A percentile compares a stretch with the other conserved stretches of the same genome.
Conservation (phyloP, 2,888 invertebrate genomes). For the Palloptera scutellata region DNA sequence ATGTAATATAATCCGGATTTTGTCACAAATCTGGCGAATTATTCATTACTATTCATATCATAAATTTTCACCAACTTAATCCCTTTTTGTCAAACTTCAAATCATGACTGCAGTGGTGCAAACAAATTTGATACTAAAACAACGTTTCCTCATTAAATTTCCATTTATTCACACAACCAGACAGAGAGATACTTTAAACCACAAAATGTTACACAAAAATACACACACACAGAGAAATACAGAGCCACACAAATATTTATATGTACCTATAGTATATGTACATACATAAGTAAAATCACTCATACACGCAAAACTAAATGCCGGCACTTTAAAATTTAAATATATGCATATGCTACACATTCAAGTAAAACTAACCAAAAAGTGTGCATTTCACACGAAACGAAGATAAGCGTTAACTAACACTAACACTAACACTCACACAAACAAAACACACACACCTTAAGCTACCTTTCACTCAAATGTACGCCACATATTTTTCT, state of each 20-base stretch:
- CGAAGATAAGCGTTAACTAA: background rate
- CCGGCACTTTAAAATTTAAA: constrained; percentile 11
- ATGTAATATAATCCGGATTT: too few species aligned
- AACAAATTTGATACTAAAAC: too few species aligned
- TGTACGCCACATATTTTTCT: constrained; percentile 13
- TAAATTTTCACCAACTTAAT: too few species aligned
- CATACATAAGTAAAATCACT: too few species aligned
- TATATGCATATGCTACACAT: constrained; percentile 3
- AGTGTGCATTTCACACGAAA: constrained; percentile 8
- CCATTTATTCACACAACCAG: background rate
- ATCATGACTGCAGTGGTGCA: too few species aligned
- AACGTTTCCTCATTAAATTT: constrained; percentile 3
- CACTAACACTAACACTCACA: background rate
- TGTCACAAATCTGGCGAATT: too few species aligned
- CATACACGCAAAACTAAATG: background rate
- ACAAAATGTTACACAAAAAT: background rate
- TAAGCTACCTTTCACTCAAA: constrained; percentile 27
- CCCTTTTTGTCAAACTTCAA: too few species aligned
- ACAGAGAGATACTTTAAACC: background rate
- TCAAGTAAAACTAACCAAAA: background rate
- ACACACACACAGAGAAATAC: background rate
- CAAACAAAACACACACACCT: constrained; percentile 3
- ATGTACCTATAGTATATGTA: too few species aligned
- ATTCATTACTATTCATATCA: too few species aligned
- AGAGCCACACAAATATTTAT: background rate